A percentile compares a stretch with the other conserved stretches of the same genome.
These are phyloP conservation scores for Rotaria macrura DNA, from an alignment of 2,888 invertebrate species.

Conservation along the genomic window DNA sequence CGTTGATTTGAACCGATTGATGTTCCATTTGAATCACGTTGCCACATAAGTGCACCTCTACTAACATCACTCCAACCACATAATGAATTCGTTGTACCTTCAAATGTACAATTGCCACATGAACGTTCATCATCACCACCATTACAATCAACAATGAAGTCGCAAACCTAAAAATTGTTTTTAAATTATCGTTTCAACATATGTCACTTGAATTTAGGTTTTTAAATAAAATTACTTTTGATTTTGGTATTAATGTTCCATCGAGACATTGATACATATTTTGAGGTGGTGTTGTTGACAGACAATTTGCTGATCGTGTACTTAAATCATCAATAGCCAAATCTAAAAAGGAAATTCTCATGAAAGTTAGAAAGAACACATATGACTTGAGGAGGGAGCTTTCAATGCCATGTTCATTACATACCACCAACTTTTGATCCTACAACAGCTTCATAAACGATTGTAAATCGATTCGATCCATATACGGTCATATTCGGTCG, in stretches of 20 bases:
- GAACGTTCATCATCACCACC: conserved; percentile 34
- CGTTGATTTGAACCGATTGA: background rate
- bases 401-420: background rate
- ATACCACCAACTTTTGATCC: background rate
- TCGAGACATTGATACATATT: background rate
- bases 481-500: conserved; percentile 2
- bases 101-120: conserved; percentile 42
- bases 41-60: conserved; percentile 23
- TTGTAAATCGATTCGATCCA: background rate
- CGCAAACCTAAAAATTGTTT: conserved; percentile 38
- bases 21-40: background rate
- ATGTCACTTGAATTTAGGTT: too few relatives aligned
- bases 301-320: conserved; percentile 39
- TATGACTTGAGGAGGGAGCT: too few relatives aligned
- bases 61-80: conserved; percentile 33
- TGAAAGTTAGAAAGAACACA: too few relatives aligned
- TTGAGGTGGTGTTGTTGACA: background rate
- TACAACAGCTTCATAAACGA: background rate
- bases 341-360: too few relatives aligned
- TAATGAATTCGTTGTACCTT: conserved; percentile 30
- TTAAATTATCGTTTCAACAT: too few relatives aligned
- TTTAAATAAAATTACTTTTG: background rate
- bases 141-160: conserved; percentile 34
- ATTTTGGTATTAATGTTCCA: background rate
- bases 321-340: conserved; percentile 45